Evolutionary conservation across 2,888 invertebrate genomes (phyloP).

Genomic region (Drosophila yooni): DNA sequence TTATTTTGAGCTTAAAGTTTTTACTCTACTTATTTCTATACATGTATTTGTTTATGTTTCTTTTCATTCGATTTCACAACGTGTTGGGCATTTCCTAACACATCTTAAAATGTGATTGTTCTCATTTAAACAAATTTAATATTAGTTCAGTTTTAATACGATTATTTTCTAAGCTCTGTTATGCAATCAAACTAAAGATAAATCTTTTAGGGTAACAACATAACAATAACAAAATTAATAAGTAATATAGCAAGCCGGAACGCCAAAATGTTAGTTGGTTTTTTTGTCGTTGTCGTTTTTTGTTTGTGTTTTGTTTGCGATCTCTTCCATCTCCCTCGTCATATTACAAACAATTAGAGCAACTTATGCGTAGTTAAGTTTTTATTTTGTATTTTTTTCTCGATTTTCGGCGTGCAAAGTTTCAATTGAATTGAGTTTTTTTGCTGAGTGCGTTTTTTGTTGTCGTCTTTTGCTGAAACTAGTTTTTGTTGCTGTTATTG

Average conservation of each 20-base stretch:
- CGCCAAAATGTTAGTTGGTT: slow-evolving; percentile 24
- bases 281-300: neutral
- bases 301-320: neutral
- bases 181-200: slow-evolving; percentile 1
- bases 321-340: slow-evolving; percentile 12
- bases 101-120: no score
- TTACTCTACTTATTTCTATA: neutral
- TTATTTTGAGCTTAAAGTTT: neutral
- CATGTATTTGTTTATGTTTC: neutral
- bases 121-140: neutral
- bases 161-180: slow-evolving; percentile 15
- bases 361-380: slow-evolving; percentile 54
- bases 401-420: slow-evolving; percentile 25
- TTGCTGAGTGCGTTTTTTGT: slow-evolving; percentile 1
- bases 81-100: neutral
- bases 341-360: slow-evolving; percentile 73
- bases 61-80: neutral
- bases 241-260: slow-evolving; percentile 30
- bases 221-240: slow-evolving; percentile 35
- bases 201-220: neutral
- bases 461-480: slow-evolving; percentile 38
- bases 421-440: slow-evolving; percentile 50
- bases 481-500: slow-evolving; percentile 48
- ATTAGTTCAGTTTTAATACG: slow-evolving; percentile 4
- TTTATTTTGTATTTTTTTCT: neutral